Base-by-base conservation (phyloP, 2,797 vertebrate species). In the Mustela erminea region DNA sequence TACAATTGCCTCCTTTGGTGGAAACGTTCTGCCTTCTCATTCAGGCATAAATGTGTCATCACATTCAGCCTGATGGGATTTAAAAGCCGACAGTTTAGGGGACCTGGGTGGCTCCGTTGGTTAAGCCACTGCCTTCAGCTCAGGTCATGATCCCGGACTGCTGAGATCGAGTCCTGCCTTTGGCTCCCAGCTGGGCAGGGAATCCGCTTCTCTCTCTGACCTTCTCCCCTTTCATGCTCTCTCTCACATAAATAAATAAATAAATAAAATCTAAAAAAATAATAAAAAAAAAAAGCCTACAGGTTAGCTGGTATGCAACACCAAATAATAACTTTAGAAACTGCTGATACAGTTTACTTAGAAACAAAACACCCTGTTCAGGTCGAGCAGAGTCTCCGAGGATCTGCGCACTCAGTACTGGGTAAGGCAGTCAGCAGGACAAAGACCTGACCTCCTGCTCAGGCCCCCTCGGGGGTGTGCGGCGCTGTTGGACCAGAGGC, bases 391-490 rank as follows among this genome's bases (percentile, higher is more conserved):
- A 46, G 32, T 68, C 52, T 70, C 1, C 0, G 0, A 38, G 27
- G 78, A 18, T 12, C 13, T 7, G 9, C 11, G 18, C 13, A 12
- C 52, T 27, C 17, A 18, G 54, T 46, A 27, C 52, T 54, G 52
- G 15, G 52, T 54, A 54, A 6, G 52, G 5, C 17, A 1, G 52
- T 54, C 52, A 54, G 52, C 52, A 54, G 52, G 52, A 54, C 52
- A 54, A 18, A 18, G 52, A 54, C 52, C 52, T 54, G 23, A 25
- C n/a, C 12, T 29, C 25, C 2, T 1, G 14, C 27, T 56, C 64
- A 64, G 2, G 21, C 1, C n/a, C 66, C 41, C 23, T 58, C 5
- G 9, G 7, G 5, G 1, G 49, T 32, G 6, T 6, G 12, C 1
- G 3, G 68, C 17, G 4, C 43, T 32, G 23, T 20, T 9, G 54